Base-by-base conservation (phyloP, 2,888 invertebrate species). In the Cloeon dipterum region DNA sequence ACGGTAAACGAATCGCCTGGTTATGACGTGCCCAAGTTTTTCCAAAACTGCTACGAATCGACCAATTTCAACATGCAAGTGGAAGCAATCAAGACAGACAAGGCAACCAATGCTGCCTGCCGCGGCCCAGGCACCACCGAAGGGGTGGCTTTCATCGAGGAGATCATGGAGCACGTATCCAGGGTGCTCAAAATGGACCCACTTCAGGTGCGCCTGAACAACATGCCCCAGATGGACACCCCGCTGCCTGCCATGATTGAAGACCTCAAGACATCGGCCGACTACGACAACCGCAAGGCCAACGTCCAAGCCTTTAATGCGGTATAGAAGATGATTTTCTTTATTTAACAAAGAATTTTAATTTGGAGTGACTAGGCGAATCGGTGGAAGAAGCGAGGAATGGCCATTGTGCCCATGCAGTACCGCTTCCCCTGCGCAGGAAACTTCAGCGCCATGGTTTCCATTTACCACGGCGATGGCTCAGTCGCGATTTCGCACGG, bases 401-500 rank as follows among this genome's bases (percentile, higher is more conserved):
- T 78, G 2, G 59, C 70, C 11, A 48, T 81, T 5, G 61, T 71
- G 8, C 65, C 76, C 3, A 68, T 82, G 66, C 67, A 66, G 45
- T 85, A 72, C 58, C 65, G 66, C 1, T 56, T 71, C 2, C 45
- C 53, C 1, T 52, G 62, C 21, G 51, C 56, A 18, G 60, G 66
- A 1, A 64, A 65, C 36, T 70, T 56, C 41, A 60, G 67, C 35
- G 66, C 70, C 0, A 58, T 68, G 16, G 59, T 81, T 13, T 62
- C 71, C 1, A 66, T 85, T 39, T 78, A 70, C 48, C 71, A 70
- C 18, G 63, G 65, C 3, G 77, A 79, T 50, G 79, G 71, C 2
- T 67, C 70, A 1, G 74, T 86, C 2, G 62, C 70, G 1, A 57
- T 85, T 5, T 57, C 66, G 2, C 78, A 79, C 45, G 74, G 74